Evolutionary conservation across 2,888 invertebrate species (phyloP).

Genomic region (Minunthozetes semirufus): DNA sequence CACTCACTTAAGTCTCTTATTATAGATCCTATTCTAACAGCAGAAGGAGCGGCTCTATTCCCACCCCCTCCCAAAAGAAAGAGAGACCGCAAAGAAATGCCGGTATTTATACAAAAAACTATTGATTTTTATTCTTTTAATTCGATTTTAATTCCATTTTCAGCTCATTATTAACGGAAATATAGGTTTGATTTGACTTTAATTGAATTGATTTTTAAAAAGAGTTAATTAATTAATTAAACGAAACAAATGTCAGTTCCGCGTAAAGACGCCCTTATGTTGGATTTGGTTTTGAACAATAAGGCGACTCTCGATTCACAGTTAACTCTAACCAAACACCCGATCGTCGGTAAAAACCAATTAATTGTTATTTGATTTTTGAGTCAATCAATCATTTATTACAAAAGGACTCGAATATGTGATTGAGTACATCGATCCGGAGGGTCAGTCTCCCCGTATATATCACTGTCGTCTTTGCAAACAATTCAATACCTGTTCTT

Average conservation of each 20-base stretch:
- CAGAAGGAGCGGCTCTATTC: neutral
- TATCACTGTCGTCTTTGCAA: conserved; percentile 33
- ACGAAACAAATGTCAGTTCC: conserved; percentile 17
- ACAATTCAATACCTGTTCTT: conserved; percentile 16
- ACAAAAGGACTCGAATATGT: conserved; percentile 28
- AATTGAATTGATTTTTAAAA: neutral
- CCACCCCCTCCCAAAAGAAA: neutral
- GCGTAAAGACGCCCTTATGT: conserved; percentile 28
- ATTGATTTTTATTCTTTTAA: neutral
- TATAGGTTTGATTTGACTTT: neutral
- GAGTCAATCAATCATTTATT: neutral
- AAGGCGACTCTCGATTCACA: conserved; percentile 32
- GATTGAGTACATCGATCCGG: conserved; percentile 34
- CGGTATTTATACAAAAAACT: neutral
- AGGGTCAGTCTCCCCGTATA: conserved; percentile 23
- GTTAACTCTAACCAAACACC: conserved; percentile 19
- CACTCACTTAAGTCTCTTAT: no score
- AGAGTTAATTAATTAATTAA: neutral
- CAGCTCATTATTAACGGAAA: conserved; percentile 16
- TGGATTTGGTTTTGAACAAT: conserved; percentile 32
- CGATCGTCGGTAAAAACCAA: conserved; percentile 13
- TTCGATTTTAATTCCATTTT: neutral
- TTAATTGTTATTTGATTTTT: neutral
- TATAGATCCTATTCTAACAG: neutral
- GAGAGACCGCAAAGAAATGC: neutral